Conservation (phyloP, 2,888 invertebrate species). For the Calameuta idolon region DNA sequence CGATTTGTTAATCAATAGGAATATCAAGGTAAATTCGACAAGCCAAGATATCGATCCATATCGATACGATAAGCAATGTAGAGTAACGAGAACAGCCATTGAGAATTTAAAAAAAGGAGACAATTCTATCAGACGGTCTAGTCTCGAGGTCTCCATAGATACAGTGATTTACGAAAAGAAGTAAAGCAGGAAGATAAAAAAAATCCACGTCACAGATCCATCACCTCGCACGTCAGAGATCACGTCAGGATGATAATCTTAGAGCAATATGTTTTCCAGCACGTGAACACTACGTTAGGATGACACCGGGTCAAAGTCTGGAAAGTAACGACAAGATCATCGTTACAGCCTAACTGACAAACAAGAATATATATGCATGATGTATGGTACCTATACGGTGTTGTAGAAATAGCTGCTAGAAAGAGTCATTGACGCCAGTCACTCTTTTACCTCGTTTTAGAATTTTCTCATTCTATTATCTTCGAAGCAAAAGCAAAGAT, state of each 20-base stretch:
- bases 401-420: not conserved
- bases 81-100: not conserved
- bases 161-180: not conserved
- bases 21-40: not conserved
- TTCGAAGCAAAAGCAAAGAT: not conserved
- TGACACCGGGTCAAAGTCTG: not conserved
- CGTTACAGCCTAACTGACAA: not conserved
- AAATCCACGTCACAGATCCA: not conserved
- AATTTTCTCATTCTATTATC: not conserved
- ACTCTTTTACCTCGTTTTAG: not conserved
- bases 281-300: not conserved
- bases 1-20: not conserved
- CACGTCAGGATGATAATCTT: not conserved
- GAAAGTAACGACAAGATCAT: not conserved
- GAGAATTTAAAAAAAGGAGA: too few species aligned
- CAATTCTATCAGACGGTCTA: too few species aligned
- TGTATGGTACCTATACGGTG: not conserved
- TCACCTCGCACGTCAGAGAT: slow-evolving; percentile 4
- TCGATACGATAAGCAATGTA: not conserved
- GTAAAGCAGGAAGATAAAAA: not conserved
- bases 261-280: not conserved
- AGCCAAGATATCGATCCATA: not conserved
- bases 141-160: not conserved
- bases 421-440: not conserved
- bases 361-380: not conserved